phyloP scores from a whole-genome alignment of 2,797 vertebrate genomes.

The Sarcophilus harrisii region DNA sequence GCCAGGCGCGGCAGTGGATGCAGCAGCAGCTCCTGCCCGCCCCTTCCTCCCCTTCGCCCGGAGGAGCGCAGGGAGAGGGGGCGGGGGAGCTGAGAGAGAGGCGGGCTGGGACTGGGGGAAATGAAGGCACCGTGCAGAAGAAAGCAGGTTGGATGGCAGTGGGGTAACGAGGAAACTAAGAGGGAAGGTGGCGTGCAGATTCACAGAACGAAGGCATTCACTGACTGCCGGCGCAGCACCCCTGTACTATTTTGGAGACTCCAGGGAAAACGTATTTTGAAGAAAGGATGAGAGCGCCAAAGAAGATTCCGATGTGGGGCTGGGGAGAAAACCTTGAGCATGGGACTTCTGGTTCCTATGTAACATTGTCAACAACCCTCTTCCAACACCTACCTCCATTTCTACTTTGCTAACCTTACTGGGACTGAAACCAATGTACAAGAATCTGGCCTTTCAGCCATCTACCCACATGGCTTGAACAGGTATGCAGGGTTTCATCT shows the following conservation, averaged over 20 bases:
- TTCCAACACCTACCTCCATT: neutral
- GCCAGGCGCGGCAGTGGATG: constrained; percentile 39
- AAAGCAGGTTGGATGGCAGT: neutral
- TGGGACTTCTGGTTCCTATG: neutral
- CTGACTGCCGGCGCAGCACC: neutral
- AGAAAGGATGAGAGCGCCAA: neutral
- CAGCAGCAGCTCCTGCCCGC: neutral
- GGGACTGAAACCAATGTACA: neutral
- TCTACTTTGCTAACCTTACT: neutral
- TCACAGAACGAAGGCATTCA: neutral
- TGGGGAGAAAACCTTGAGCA: neutral
- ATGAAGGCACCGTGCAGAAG: neutral
- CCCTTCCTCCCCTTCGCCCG: neutral
- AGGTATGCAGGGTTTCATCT: neutral
- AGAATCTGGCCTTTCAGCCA: neutral
- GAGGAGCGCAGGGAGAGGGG: neutral
- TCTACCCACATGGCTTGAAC: neutral
- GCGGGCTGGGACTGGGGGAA: neutral
- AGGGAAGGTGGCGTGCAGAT: neutral
- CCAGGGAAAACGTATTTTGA: neutral
- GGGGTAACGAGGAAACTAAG: neutral
- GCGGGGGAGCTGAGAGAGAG: constrained; percentile 35
- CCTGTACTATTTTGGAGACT: too few species aligned
- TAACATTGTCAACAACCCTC: too few species aligned
- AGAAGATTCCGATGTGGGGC: neutral